Percentiles rank a stretch among this genome's conserved stretches.
phyloP scores from a whole-genome alignment of 2,888 invertebrate species.

The Drosophila greeni region DNA sequence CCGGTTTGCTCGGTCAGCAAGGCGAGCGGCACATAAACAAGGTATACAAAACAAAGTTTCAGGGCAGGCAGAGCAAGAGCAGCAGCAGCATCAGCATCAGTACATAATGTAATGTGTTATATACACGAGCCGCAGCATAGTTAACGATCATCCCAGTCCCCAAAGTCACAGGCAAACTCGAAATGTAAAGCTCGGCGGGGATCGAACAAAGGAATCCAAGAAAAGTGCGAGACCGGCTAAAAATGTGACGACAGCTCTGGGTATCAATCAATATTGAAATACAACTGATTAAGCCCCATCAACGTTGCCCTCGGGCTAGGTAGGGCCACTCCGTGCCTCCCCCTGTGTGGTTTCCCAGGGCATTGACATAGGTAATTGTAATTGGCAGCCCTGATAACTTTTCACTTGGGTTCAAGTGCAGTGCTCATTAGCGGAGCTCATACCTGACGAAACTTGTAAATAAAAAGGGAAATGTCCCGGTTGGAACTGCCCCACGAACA shows the following conservation, averaged over 20 bases:
- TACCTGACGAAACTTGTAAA: slow-evolving; percentile 16
- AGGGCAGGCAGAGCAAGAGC: slow-evolving; percentile 19
- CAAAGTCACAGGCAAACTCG: slow-evolving; percentile 40
- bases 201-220: slow-evolving; percentile 34
- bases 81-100: slow-evolving; percentile 21
- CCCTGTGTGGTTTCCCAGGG: slow-evolving; percentile 3
- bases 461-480: slow-evolving; percentile 13
- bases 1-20: slow-evolving; percentile 30
- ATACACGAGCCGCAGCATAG: slow-evolving; percentile 6
- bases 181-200: slow-evolving; percentile 19
- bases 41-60: slow-evolving; percentile 37
- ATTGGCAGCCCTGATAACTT: slow-evolving; percentile 18
- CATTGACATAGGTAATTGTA: slow-evolving; percentile 50
- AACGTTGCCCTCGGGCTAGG: slow-evolving; percentile 25
- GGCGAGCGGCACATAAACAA: slow-evolving; percentile 16
- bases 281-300: slow-evolving; percentile 32
- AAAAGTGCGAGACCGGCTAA: slow-evolving; percentile 20
- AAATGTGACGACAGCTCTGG: slow-evolving; percentile 35
- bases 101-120: neutral
- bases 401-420: slow-evolving; percentile 42
- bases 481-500: neutral
- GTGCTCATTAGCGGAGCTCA: slow-evolving; percentile 6
- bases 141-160: slow-evolving; percentile 8
- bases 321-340: slow-evolving; percentile 4
- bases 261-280: slow-evolving; percentile 54